Percentiles rank a stretch among this genome's conserved stretches.
Evolutionary conservation across 1,140 invertebrate genomes (phyloP).

Genomic region (Odontomachus brunneus): DNA sequence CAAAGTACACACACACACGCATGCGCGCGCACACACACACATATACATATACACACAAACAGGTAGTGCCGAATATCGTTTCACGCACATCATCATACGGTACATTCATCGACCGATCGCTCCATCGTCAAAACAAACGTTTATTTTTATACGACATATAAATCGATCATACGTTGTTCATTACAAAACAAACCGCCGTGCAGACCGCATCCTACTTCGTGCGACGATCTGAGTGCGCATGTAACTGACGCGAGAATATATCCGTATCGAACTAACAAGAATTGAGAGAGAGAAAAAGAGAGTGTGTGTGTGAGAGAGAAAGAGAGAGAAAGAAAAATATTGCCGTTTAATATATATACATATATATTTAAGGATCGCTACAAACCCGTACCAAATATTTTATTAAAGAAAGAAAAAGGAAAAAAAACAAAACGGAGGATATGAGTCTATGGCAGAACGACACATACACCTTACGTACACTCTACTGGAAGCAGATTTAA

Average conservation of each 20-base stretch:
- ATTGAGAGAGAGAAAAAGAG: conserved; percentile 11
- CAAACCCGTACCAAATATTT: conserved; percentile 82
- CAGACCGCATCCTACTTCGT: conserved; percentile 71
- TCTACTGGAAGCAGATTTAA: conserved; percentile 78
- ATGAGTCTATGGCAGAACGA: conserved; percentile 70
- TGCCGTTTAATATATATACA: conserved; percentile 40
- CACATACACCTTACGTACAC: conserved; percentile 77
- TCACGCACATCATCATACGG: conserved; percentile 51
- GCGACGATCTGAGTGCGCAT: conserved; percentile 57
- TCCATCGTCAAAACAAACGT: conserved; percentile 78
- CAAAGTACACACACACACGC: too few relatives aligned
- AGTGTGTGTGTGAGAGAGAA: conserved; percentile 10
- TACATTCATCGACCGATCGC: conserved; percentile 66
- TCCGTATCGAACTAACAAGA: too few relatives aligned
- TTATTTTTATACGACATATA: conserved; percentile 82
- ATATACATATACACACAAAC: too few relatives aligned
- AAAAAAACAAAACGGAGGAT: conserved; percentile 50
- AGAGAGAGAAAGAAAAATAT: not conserved
- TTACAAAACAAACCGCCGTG: conserved; percentile 70
- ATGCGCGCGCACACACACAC: too few relatives aligned
- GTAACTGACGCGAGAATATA: too few relatives aligned
- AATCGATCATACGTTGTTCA: conserved; percentile 70
- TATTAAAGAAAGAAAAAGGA: conserved; percentile 73
- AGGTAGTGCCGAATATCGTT: conserved; percentile 58
- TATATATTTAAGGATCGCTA: conserved; percentile 61